These are phyloP conservation scores for Lasioglossum baleicum DNA, from an alignment of 1,140 invertebrate genomes.

Conservation along the genomic window DNA sequence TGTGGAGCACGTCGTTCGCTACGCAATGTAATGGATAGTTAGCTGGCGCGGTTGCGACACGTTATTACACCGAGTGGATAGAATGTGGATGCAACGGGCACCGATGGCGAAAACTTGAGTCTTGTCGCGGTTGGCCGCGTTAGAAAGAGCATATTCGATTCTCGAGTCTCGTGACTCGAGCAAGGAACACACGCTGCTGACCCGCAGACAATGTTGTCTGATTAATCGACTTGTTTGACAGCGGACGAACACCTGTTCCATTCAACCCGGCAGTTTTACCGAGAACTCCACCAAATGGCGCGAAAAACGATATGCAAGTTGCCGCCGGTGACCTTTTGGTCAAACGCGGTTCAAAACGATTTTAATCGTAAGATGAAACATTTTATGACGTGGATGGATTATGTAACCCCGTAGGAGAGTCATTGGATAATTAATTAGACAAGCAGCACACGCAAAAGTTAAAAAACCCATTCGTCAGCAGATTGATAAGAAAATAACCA, in stretches of 20 bases:
- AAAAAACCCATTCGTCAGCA: too few relatives aligned
- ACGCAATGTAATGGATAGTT: conserved; percentile 54
- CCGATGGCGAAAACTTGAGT: conserved; percentile 37
- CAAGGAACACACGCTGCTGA: neutral
- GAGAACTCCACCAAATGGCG: too few relatives aligned
- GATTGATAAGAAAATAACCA: too few relatives aligned
- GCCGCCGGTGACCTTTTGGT: too few relatives aligned
- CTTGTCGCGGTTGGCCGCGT: neutral
- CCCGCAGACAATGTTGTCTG: neutral
- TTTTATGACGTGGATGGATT: too few relatives aligned
- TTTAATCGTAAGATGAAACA: too few relatives aligned
- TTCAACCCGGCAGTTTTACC: too few relatives aligned
- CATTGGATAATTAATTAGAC: too few relatives aligned
- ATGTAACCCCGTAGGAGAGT: too few relatives aligned
- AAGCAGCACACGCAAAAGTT: too few relatives aligned
- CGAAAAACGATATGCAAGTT: too few relatives aligned
- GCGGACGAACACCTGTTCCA: neutral
- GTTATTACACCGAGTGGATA: conserved; percentile 41
- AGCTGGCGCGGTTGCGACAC: conserved; percentile 45
- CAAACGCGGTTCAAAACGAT: too few relatives aligned
- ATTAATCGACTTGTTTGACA: neutral
- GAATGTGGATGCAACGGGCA: conserved; percentile 37
- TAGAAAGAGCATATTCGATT: neutral
- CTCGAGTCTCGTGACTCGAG: neutral
- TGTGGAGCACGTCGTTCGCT: conserved; percentile 27